These are phyloP conservation scores for Meda fulgida DNA, from an alignment of 2,797 vertebrate species.

Conservation along the genomic window DNA sequence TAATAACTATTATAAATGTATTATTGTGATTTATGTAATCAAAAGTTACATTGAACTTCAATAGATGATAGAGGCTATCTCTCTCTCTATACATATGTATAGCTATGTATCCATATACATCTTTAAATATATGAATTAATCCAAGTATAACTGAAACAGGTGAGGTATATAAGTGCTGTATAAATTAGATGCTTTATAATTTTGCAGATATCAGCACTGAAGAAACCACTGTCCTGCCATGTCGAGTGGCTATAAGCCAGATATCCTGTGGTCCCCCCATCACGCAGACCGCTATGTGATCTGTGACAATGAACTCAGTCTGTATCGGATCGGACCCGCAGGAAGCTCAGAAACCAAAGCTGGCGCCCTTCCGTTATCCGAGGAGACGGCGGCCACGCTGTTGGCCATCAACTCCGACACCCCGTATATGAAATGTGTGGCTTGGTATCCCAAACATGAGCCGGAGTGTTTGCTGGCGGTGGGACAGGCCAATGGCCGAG, in stretches of 20 bases:
- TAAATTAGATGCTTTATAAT: not conserved
- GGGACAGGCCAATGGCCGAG: slow-evolving; percentile 95
- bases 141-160: not conserved
- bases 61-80: not conserved
- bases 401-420: slow-evolving; percentile 97
- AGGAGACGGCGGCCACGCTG: slow-evolving; percentile 91
- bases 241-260: slow-evolving; percentile 97
- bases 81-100: not conserved
- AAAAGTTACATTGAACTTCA: not conserved
- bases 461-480: slow-evolving; percentile 96
- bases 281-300: slow-evolving; percentile 96
- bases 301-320: slow-evolving; percentile 94
- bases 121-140: not conserved
- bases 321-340: slow-evolving; percentile 92
- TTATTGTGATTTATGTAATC: not conserved
- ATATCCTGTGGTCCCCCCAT: slow-evolving; percentile 98
- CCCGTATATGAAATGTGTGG: slow-evolving; percentile 98
- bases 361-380: slow-evolving; percentile 87
- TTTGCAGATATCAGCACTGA: slow-evolving; percentile 21
- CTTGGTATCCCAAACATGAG: slow-evolving; percentile 97
- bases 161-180: not conserved
- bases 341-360: slow-evolving; percentile 86
- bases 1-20: not conserved
- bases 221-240: slow-evolving; percentile 57
- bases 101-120: not conserved